Evolutionary conservation across 92 coral and sea anemone species (phyloP), one percentile per base, ranked within the genome.

Genomic region (Palythoa grandiflora): DNA sequence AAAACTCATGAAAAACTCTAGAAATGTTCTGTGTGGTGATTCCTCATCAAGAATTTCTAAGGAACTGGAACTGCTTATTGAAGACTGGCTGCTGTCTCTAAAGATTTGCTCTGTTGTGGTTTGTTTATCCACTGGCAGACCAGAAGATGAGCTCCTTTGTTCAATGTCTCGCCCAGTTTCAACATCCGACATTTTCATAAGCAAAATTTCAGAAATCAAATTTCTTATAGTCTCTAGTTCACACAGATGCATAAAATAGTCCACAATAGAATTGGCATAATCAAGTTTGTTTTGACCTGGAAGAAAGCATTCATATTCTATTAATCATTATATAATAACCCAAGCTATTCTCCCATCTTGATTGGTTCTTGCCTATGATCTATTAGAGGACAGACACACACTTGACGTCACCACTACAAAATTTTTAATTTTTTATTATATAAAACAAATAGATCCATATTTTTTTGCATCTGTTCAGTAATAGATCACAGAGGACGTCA

Each of bases 1-100:
- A 95, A 95, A 89, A 80, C 96, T 96, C 96, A 97, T 91, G 83
- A 97, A 94, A 84, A 96, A 97, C 61, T 95, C 98, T 79, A 95
- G 89, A 87, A 88, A 95, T 39, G 96, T 93, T 78, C 73, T 75
- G 57, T 92, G 81, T 13, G 68, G 63, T 13, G 86, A 63, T 66
- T 88, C 81, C 16, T 94, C 98, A 14, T 89, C 92, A 9, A 75
- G 78, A 63, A 91, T 90, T 38, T 93, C 93, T 68, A 55, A n/a
- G 2, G 96, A 93, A 85, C 84, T 75, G 53, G 63, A 54, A 87
- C 92, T 91, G 16, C 86, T 74, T 39, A 84, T 54, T 3, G 90
- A 91, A 2, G 77, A 77, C 65, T 90, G 88, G 59, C 93, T 93
- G 57, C 88, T 95, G 68, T 89, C 79, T 76, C 90, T 87, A 88